Percentiles rank a stretch among this genome's conserved stretches.
phyloP scores from a whole-genome alignment of 2,888 invertebrate species.

The Dexiosoma caninum region DNA sequence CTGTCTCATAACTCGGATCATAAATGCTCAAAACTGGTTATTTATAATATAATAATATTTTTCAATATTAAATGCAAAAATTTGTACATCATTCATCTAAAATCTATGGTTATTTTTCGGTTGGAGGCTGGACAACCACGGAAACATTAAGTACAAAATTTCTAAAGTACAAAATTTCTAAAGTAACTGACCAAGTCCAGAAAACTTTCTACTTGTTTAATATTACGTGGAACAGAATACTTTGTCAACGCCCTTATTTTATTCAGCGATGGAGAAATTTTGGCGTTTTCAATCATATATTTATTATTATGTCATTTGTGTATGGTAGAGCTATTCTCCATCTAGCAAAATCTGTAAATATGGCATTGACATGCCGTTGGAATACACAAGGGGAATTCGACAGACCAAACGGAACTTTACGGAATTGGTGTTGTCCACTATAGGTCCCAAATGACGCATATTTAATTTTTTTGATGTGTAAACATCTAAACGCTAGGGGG shows the following conservation, averaged over 20 bases:
- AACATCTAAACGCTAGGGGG: too few species aligned
- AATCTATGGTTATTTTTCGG: conserved; percentile 63
- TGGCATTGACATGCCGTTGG: conserved; percentile 65
- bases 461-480: too few species aligned
- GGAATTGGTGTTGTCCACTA: conserved; percentile 68
- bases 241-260: conserved; percentile 66
- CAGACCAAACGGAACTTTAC: conserved; percentile 73
- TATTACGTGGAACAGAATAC: conserved; percentile 65
- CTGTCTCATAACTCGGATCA: conserved; percentile 56
- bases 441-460: conserved; percentile 70
- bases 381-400: conserved; percentile 68
- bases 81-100: conserved; percentile 58
- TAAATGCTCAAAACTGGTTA: conserved; percentile 53
- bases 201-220: conserved; percentile 68
- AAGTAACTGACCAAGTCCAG: conserved; percentile 69
- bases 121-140: conserved; percentile 63
- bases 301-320: conserved; percentile 69
- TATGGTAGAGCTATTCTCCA: conserved; percentile 58
- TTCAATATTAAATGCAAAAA: conserved; percentile 63
- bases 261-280: conserved; percentile 63
- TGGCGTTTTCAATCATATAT: conserved; percentile 54
- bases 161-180: too few species aligned
- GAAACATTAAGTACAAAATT: too few species aligned
- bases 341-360: conserved; percentile 49
- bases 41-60: conserved; percentile 38